These are phyloP conservation scores for Cephalopachus bancanus DNA, from an alignment of 2,797 vertebrate genomes.

Conservation along the genomic window DNA sequence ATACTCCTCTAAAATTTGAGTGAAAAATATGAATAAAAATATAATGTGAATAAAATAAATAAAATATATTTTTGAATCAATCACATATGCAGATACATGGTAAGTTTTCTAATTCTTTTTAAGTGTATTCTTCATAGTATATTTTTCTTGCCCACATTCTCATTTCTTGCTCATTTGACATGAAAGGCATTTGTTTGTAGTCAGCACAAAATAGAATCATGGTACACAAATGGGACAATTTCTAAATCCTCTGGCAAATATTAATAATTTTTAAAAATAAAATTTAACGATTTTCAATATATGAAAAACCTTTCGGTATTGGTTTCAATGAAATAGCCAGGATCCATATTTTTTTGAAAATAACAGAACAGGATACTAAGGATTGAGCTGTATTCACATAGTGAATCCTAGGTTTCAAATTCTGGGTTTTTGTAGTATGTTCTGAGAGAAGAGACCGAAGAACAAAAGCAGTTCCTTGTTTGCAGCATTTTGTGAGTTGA, in stretches of 20 bases:
- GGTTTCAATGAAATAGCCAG: neutral
- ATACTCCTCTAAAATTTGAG: neutral
- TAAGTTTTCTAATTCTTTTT: neutral
- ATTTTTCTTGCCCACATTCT: neutral
- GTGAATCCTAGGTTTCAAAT: neutral
- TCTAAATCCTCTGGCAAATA: neutral
- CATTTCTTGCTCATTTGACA: neutral
- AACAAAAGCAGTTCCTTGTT: too few relatives aligned
- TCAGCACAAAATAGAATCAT: neutral
- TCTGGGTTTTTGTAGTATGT: too few relatives aligned
- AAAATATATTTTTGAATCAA: neutral
- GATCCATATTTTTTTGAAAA: neutral
- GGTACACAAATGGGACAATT: neutral
- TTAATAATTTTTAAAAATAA: neutral
- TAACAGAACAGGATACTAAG: too few relatives aligned
- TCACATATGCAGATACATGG: neutral
- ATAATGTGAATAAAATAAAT: neutral
- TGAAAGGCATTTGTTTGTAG: neutral
- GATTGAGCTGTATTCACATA: neutral
- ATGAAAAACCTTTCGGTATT: neutral
- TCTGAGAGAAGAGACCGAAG: too few relatives aligned
- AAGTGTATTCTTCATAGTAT: neutral
- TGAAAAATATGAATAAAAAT: neutral
- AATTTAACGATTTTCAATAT: neutral
- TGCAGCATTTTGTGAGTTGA: too few relatives aligned